Base-by-base conservation (phyloP, 2,888 invertebrate genomes). In the Hemicrepidius hirtus region DNA sequence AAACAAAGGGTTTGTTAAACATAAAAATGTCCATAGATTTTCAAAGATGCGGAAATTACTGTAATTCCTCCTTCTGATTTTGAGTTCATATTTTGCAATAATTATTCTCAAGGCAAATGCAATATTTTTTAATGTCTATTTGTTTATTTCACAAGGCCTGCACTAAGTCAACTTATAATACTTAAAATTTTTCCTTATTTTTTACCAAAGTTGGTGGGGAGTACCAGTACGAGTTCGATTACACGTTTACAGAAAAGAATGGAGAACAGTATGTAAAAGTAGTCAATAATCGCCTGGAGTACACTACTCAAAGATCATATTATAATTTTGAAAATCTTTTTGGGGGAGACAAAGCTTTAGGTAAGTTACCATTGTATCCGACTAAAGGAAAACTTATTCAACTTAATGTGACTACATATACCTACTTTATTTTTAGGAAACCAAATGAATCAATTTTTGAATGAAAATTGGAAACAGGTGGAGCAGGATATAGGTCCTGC, bases 381-480 rank as follows among this genome's bases (percentile, higher is more conserved):
- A 37, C n/a, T n/a, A n/a, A n/a, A n/a, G n/a, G n/a, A n/a, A n/a
- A n/a, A n/a, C n/a, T n/a, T n/a, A n/a, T n/a, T n/a, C n/a, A n/a
- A n/a, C n/a, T n/a, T n/a, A n/a, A 6, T 28, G 28, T 28, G 28
- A 3, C 3, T 28, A 28, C 28, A 46, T 46, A n/a, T n/a, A n/a
- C n/a, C n/a, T n/a, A n/a, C n/a, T n/a, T n/a, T n/a, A n/a, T 3
- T 68, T 71, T 37, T 32, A 74, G 87, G 86, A 41, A 82, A 82
- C 6, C 82, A 84, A 72, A 86, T 86, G 84, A 87, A 87, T 68
- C 76, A 79, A 62, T 83, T 87, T 63, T 76, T 87, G 53, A 85
- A 87, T 75, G 87, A 87, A 40, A 86, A 87, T 73, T 86, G 86
- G 83, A 74, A 76, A 67, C 86, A 86, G 60, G 82, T 87, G 1